Evolutionary conservation across 2,888 invertebrate species (phyloP), one percentile per base, ranked within the genome.

Genomic region (Isoperla grammatica): DNA sequence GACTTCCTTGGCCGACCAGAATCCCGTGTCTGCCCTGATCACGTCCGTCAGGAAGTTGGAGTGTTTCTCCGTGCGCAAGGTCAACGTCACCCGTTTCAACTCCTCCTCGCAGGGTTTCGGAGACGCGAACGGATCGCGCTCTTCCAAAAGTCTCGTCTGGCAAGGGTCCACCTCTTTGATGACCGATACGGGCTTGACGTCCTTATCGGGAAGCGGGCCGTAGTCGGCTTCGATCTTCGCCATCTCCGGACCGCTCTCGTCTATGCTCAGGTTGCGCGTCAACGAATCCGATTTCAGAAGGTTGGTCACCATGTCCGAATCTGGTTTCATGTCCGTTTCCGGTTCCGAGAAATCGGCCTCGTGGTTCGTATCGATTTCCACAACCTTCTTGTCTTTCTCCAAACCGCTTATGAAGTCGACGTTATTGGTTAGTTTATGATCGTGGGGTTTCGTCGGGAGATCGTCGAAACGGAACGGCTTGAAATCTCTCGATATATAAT

Each of bases 1-100:
- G 1, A 88, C 80, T 69, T 88, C 88, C 72, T 88, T 88, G 5
- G 86, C 85, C 37, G 86, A 86, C 88, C 88, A 89, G 66, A 84
- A 85, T 71, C 87, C 87, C 68, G 81, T 84, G 69, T 87, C 87
- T 3, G 57, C 59, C 45, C 59, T 54, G 2, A 61, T 57, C 12
- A 40, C 53, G 19, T 53, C 39, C 5, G 37, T 19, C 39, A 53
- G 6, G 20, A 53, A 53, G 39, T 53, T 20, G 37, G 53, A 53
- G 5, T 53, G 53, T 11, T 53, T 53, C 39, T 53, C 53, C 17
- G 35, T 53, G 1, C 19, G 53, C 22, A 50, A 13, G 4, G 35
- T 17, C 50, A 50, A 13, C n/a, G n/a, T n/a, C 8, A 29, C 8
- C 4, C 5, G 8, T 29, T 29, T 29, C 5, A 29, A 4, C 4